These are phyloP conservation scores for Gymnorhina tibicen DNA, from an alignment of 2,113 vertebrate genomes.

Conservation along the genomic window DNA sequence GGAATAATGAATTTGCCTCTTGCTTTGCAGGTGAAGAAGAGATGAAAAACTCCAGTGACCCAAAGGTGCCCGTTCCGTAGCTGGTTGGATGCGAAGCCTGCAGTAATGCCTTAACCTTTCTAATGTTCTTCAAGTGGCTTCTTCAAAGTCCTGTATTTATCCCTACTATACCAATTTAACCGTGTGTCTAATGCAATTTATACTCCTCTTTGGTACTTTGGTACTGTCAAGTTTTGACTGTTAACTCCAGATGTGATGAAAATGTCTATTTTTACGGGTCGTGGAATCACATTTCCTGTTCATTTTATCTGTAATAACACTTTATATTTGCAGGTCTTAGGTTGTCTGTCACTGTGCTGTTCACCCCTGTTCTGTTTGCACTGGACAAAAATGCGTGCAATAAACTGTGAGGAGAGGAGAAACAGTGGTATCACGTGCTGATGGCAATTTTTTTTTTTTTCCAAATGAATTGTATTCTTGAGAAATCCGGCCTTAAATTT, in stretches of 20 bases:
- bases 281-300: neutral
- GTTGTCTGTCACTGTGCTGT: neutral
- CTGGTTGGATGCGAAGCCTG: conserved; percentile 16
- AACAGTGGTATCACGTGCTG: neutral
- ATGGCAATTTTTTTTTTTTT: neutral
- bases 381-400: neutral
- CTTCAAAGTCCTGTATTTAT: neutral
- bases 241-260: neutral
- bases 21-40: conserved; percentile 74
- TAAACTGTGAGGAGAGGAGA: neutral
- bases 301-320: neutral
- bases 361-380: neutral
- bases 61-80: conserved; percentile 36
- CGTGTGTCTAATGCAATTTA: conserved; percentile 32
- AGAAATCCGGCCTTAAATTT: conserved; percentile 53
- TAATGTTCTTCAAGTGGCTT: neutral
- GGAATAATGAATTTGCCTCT: conserved; percentile 55
- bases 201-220: neutral
- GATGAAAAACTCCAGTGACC: conserved; percentile 26
- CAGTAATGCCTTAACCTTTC: conserved; percentile 63
- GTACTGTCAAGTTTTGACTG: neutral
- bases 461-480: conserved; percentile 21
- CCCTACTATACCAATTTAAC: neutral
- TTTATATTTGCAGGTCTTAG: neutral
- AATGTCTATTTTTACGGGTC: neutral